Evolutionary conservation across 2,797 vertebrate genomes (phyloP), one percentile per base, ranked within the genome.

Genomic region (Enteromius trimaculatus): DNA sequence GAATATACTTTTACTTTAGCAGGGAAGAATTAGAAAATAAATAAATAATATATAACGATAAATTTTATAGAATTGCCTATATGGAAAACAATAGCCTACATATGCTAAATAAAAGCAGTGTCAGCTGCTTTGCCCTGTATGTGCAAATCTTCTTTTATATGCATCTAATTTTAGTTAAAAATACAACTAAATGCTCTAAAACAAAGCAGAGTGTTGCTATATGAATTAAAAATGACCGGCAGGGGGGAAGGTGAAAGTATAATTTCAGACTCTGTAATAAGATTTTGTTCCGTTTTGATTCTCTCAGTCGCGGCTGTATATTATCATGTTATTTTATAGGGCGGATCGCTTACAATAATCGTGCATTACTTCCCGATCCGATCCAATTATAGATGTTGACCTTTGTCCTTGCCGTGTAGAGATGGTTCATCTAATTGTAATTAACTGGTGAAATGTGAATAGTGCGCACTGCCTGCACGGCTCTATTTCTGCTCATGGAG

Each of bases 311-410:
- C 11, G 39, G 65, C 53, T 62, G 53, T 62, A 64, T 78, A 70
- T 34, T n/a, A 78, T 29, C 39, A 29, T 0, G 65, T 47, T 62
- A 78, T 68, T 78, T 62, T 23, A 71, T 21, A 19, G 26, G 29
- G 37, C 26, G 19, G 49, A 68, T 83, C 75, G 51, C 77, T 69
- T 80, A 69, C 62, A 68, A 68, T 72, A 74, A 58, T 23, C 60
- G 26, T 10, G 62, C 26, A 42, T 31, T 71, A 53, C 58, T 58
- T 49, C 16, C 83, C 9, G 83, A 87, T 91, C 88, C 91, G 92
- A 92, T 93, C 91, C 89, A 90, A 89, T 93, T 92, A 93, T 91
- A 91, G 90, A 90, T 90, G 90, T 91, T 91, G 92, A 93, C 92
- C 92, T 85, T 86, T 90, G 88, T 91, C 91, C 71, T 21, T 65